Evolutionary conservation across 2,888 invertebrate genomes (phyloP).

Genomic region (Nomada goodeniana): DNA sequence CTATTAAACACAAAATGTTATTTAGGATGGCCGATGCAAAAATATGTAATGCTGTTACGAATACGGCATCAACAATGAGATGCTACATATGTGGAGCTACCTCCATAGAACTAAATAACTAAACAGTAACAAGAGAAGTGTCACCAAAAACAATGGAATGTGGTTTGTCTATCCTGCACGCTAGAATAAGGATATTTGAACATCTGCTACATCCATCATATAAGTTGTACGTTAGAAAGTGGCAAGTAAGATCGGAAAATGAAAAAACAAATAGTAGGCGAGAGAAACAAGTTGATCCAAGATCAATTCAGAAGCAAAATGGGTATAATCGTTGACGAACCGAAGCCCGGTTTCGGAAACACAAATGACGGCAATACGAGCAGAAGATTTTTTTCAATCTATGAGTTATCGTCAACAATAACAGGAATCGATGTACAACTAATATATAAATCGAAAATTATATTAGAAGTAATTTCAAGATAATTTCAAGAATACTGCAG

Average conservation of each 20-base stretch:
- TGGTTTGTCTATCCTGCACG: slow-evolving; percentile 15
- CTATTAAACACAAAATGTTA: slow-evolving; percentile 10
- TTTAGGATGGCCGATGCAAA: slow-evolving; percentile 34
- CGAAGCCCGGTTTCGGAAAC: slow-evolving; percentile 27
- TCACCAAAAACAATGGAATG: background rate
- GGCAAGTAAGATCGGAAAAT: background rate
- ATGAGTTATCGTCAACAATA: slow-evolving; percentile 9
- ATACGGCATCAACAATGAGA: slow-evolving; percentile 22
- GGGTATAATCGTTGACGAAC: slow-evolving; percentile 11
- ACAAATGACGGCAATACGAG: slow-evolving; percentile 25
- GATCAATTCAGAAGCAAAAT: slow-evolving; percentile 9
- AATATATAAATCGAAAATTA: slow-evolving; percentile 18
- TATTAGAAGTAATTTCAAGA: slow-evolving; percentile 25
- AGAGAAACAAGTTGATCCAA: slow-evolving; percentile 16
- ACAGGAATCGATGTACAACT: slow-evolving; percentile 18
- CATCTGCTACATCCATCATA: slow-evolving; percentile 14
- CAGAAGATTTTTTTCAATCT: slow-evolving; percentile 15
- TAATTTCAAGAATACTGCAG: slow-evolving; percentile 7
- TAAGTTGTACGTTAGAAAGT: slow-evolving; percentile 19
- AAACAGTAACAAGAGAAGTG: background rate
- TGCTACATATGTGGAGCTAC: slow-evolving; percentile 34
- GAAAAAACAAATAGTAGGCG: background rate
- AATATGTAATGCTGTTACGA: slow-evolving; percentile 24
- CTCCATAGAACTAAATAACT: slow-evolving; percentile 17
- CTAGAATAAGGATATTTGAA: slow-evolving; percentile 17